phyloP scores from a whole-genome alignment of 1,140 invertebrate genomes.

The Nymphalis io region DNA sequence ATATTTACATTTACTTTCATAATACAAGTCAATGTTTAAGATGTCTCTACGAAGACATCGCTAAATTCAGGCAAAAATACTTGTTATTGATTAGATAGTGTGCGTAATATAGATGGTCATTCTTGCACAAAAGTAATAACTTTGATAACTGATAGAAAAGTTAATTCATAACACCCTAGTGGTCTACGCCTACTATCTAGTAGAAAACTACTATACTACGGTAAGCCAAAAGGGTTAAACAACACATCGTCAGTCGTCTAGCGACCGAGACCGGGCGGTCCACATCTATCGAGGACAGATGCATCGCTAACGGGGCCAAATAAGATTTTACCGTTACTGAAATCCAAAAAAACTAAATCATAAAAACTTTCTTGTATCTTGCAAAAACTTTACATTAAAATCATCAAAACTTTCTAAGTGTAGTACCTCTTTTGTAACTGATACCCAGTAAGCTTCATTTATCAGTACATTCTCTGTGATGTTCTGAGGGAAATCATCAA shows the following conservation, averaged over 20 bases:
- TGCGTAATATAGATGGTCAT: slow-evolving; percentile 75
- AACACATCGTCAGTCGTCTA: slow-evolving; percentile 64
- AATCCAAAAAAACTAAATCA: slow-evolving; percentile 80
- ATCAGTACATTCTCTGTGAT: slow-evolving; percentile 96
- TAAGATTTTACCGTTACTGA: slow-evolving; percentile 79
- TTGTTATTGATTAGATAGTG: slow-evolving; percentile 67
- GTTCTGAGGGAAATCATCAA: slow-evolving; percentile 86
- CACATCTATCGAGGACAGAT: slow-evolving; percentile 79
- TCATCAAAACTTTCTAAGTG: slow-evolving; percentile 80
- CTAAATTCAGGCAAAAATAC: slow-evolving; percentile 78
- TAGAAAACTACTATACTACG: slow-evolving; percentile 76
- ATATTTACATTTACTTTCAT: slow-evolving; percentile 78
- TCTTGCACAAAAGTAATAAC: slow-evolving; percentile 78
- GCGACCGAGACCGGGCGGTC: slow-evolving; percentile 55
- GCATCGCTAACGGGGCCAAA: slow-evolving; percentile 81
- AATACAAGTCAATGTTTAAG: slow-evolving; percentile 69
- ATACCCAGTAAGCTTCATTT: slow-evolving; percentile 95
- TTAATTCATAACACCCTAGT: slow-evolving; percentile 78
- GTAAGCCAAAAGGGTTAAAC: slow-evolving; percentile 77
- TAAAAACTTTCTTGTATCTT: slow-evolving; percentile 79
- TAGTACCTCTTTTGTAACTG: slow-evolving; percentile 93
- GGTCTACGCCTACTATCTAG: slow-evolving; percentile 79
- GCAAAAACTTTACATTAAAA: slow-evolving; percentile 80
- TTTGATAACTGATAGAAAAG: slow-evolving; percentile 77
- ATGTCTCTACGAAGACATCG: slow-evolving; percentile 79